Conservation (phyloP, 2,113 vertebrate species). For the Paradisaea rubra region DNA sequence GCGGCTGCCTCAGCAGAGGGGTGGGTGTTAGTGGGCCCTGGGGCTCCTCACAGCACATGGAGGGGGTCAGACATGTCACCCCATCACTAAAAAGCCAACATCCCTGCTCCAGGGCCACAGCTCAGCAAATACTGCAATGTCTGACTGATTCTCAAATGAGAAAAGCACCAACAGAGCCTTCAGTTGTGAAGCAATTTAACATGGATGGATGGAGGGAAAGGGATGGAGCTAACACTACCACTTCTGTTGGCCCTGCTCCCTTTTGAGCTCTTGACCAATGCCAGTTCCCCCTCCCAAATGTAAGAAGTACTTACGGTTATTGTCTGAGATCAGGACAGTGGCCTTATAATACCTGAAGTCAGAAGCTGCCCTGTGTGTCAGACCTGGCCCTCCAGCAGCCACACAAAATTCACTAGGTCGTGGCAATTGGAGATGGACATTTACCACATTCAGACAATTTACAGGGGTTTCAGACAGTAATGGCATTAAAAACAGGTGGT, state of each 20-base stretch:
- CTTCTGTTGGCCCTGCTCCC: not conserved
- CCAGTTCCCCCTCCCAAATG: too few species aligned
- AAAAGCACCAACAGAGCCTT: not conserved
- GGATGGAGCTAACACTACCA: not conserved
- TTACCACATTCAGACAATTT: not conserved
- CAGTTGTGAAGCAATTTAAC: fast-evolving
- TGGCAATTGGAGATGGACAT: not conserved
- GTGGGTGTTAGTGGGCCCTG: not conserved
- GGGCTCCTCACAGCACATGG: fast-evolving
- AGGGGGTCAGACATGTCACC: too few species aligned
- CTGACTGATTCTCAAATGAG: fast-evolving
- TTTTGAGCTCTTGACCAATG: fast-evolving
- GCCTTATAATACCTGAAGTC: fast-evolving
- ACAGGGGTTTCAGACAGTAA: not conserved
- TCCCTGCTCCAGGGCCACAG: not conserved
- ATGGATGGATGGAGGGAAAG: fast-evolving
- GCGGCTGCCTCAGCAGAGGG: slow-evolving; percentile 27
- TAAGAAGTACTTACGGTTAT: fast-evolving
- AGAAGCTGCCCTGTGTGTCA: not conserved
- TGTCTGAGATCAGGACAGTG: not conserved
- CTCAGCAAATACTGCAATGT: not conserved
- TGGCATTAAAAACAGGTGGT: not conserved
- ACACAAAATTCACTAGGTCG: too few species aligned
- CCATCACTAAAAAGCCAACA: not conserved
- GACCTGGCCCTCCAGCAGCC: fast-evolving